These are phyloP conservation scores for Platycnemis pennipes DNA, from an alignment of 2,888 invertebrate genomes.

Conservation along the genomic window DNA sequence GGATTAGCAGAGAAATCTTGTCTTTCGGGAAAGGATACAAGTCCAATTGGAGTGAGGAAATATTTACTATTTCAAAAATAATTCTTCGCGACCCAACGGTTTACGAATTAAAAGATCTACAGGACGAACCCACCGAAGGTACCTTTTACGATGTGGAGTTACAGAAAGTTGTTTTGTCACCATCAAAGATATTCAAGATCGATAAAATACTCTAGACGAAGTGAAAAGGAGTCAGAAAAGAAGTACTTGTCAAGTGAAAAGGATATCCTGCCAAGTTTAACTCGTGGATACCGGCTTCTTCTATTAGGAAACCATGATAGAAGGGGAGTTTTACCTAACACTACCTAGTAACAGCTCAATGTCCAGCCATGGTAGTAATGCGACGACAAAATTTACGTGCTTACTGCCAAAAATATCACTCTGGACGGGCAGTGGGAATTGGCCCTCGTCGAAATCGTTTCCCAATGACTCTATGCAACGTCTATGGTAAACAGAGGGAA, in stretches of 20 bases:
- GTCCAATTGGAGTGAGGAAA: too few relatives aligned
- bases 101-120: slow-evolving; percentile 73
- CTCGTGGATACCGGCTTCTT: slow-evolving; percentile 68
- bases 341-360: slow-evolving; percentile 74
- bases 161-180: slow-evolving; percentile 70
- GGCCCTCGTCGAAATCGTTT: slow-evolving; percentile 72
- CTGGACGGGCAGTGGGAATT: slow-evolving; percentile 73
- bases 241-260: too few relatives aligned
- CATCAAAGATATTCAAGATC: slow-evolving; percentile 70
- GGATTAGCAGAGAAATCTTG: slow-evolving; percentile 70
- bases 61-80: slow-evolving; percentile 71
- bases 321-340: slow-evolving; percentile 73
- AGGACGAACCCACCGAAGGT: slow-evolving; percentile 73
- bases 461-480: slow-evolving; percentile 65
- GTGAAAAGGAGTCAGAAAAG: slow-evolving; percentile 32
- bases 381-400: slow-evolving; percentile 73
- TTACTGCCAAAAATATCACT: slow-evolving; percentile 72
- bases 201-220: slow-evolving; percentile 72
- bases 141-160: slow-evolving; percentile 73
- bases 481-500: neutral
- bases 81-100: slow-evolving; percentile 72
- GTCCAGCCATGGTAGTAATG: slow-evolving; percentile 73
- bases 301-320: slow-evolving; percentile 67
- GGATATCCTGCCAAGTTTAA: too few relatives aligned
- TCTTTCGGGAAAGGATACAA: slow-evolving; percentile 73